Evolutionary conservation across 2,888 invertebrate genomes (phyloP), one percentile per base, ranked within the genome.

Genomic region (Anorthoa munda): DNA sequence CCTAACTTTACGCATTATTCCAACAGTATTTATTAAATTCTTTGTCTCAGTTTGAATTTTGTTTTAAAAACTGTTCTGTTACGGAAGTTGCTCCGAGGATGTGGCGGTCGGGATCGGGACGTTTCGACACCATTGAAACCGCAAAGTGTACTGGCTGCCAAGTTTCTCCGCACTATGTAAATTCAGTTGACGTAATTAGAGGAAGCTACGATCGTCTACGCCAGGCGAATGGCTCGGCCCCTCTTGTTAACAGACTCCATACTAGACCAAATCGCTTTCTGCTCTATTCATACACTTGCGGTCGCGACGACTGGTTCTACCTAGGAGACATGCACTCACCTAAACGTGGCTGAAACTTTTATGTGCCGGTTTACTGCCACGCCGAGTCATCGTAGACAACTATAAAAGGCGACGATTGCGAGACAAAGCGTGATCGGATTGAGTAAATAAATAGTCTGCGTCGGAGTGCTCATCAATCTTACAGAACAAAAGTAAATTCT

Each of bases 401-500:
- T 91, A 92, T 93, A 93, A 94, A 94, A 93, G 91, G 91, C 91
- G 91, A 93, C 92, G 93, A 94, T 94, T 94, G 94, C 92, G 90
- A 93, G 93, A 93, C 93, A 93, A 94, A 93, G 93, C 94, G 94
- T 94, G 94, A 95, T 95, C 94, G 93, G 93, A 94, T 95, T 95
- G 92, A 93, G 93, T 94, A 94, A 88, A 95, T 94, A 95, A 95
- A 94, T 94, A 94, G 94, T 94, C 92, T 91, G 90, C 92, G 92
- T 92, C 90, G 90, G 90, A 93, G 92, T 92, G 91, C 93, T 94
- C 95, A 94, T 95, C 95, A 95, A 95, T 94, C 94, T 94, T 93
- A 88, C 90, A 92, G 92, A 90, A 93, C 92, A 92, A 93, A 90
- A 93, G 93, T 93, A 93, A 93, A 93, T 94, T 94, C 93, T 94